Base-by-base conservation (phyloP, 2,113 vertebrate species). In the Nyctibius bracteatus region DNA sequence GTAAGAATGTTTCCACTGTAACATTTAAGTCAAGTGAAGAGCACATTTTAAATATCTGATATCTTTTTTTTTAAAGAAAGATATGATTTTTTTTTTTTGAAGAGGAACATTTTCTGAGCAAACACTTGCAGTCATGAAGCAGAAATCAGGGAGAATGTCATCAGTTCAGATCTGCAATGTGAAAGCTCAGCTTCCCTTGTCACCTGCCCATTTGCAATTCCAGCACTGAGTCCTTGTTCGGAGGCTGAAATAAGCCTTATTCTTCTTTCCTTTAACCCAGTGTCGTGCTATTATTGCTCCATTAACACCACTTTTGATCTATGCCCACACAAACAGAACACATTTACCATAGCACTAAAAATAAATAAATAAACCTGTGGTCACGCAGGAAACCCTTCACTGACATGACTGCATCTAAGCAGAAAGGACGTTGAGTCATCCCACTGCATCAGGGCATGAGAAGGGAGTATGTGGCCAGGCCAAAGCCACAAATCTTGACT, bases 1-100 rank as follows among this genome's bases (percentile, higher is more conserved):
- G 33, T 67, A 20, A 25, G 14, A 95, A 94, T 75, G 59, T 70
- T 94, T 94, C 91, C 2, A 3, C 59, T 78, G 51, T 94, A 96
- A 84, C 93, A 96, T 97, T 96, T 96, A 91, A 92, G 68, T 86
- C 68, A 59, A 86, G 37, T 30, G 55, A 95, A 88, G 78, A 92
- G 33, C 68, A 59, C 83, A 57, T 74, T 84, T 86, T 7, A 84
- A 91, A 92, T 28, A 47, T 59, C 43, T 91, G 68, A 27, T 66
- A 1, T 1, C 2, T 57, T n/a, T 75, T 24, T 24, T 80, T 46
- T 81, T 62, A 10, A 30, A 88, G 59, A 68, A 75, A 74, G 18
- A 35, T 5, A 23, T 2, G 10, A 33, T 25, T 62, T 8, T 66
- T 65, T 51, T 54, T 59, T 75, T 86, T 61, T 3, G 16, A 90